Conservation (phyloP, 2,797 vertebrate species). For the Tapirus indicus region DNA sequence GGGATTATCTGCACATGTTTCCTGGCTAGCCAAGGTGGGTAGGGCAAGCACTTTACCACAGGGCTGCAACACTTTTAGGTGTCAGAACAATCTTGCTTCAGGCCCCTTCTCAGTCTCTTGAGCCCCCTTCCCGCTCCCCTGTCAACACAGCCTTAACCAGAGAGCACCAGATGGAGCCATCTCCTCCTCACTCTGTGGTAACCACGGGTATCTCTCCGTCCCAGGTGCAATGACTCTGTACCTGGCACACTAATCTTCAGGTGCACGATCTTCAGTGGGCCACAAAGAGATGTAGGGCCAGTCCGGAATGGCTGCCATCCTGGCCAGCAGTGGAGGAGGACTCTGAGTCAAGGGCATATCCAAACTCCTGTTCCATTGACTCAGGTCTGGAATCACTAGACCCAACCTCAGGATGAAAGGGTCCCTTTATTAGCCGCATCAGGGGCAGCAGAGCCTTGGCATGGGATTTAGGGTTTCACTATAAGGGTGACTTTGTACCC, state of each 20-base stretch:
- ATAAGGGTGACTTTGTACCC: background rate
- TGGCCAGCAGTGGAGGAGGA: rapidly evolving
- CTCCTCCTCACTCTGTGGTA: background rate
- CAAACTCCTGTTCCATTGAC: background rate
- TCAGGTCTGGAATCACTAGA: background rate
- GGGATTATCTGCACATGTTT: background rate
- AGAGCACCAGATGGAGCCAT: rapidly evolving
- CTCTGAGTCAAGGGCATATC: background rate
- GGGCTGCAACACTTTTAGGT: background rate
- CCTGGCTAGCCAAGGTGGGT: background rate
- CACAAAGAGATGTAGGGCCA: background rate
- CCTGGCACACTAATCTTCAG: background rate
- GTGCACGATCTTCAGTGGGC: background rate
- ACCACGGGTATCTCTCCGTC: background rate
- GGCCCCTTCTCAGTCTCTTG: background rate
- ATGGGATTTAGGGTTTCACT: background rate
- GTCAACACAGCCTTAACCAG: background rate
- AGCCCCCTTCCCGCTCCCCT: background rate
- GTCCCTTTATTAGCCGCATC: background rate
- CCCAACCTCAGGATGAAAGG: background rate
- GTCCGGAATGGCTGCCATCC: background rate
- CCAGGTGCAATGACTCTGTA: rapidly evolving
- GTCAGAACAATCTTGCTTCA: background rate
- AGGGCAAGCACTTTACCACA: background rate
- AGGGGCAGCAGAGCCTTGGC: background rate